phyloP scores from a whole-genome alignment of 2,888 invertebrate species.

The Gibbula magus region DNA sequence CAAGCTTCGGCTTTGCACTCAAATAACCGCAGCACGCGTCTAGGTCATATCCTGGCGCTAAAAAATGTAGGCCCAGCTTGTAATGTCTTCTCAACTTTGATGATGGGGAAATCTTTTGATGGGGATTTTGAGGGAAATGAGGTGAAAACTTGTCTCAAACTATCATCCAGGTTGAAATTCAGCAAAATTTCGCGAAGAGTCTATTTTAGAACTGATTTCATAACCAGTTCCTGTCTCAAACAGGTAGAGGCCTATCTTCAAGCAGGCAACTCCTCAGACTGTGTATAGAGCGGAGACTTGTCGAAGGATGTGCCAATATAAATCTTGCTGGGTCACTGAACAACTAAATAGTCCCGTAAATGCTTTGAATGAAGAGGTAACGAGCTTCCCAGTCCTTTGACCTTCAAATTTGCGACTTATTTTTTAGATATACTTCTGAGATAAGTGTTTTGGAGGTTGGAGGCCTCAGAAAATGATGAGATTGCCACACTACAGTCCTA shows the following conservation, averaged over 20 bases:
- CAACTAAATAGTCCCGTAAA: background rate
- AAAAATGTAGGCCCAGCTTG: slow-evolving; percentile 2
- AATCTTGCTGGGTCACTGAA: background rate
- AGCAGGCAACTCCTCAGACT: background rate
- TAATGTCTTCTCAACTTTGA: slow-evolving; percentile 12
- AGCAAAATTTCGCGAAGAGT: slow-evolving; percentile 3
- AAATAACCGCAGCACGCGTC: slow-evolving; percentile 3
- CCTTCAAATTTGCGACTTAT: too few relatives aligned
- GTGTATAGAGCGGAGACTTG: background rate
- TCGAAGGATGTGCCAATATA: background rate
- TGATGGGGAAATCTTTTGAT: slow-evolving; percentile 12
- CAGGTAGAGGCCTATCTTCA: background rate
- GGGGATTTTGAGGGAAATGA: slow-evolving; percentile 19
- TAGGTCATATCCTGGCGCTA: slow-evolving; percentile 19
- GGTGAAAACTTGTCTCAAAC: slow-evolving; percentile 17
- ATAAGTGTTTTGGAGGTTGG: too few relatives aligned
- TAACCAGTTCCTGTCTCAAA: background rate
- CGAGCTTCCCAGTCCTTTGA: background rate
- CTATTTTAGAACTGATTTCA: slow-evolving; percentile 9
- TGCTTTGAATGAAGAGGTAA: background rate
- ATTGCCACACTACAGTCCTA: too few relatives aligned
- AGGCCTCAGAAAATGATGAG: too few relatives aligned
- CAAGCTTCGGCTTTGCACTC: background rate
- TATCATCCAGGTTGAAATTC: background rate
- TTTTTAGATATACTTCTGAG: too few relatives aligned